These are phyloP conservation scores for Branchinecta lynchi DNA, from an alignment of 1,140 invertebrate genomes.

Conservation along the genomic window DNA sequence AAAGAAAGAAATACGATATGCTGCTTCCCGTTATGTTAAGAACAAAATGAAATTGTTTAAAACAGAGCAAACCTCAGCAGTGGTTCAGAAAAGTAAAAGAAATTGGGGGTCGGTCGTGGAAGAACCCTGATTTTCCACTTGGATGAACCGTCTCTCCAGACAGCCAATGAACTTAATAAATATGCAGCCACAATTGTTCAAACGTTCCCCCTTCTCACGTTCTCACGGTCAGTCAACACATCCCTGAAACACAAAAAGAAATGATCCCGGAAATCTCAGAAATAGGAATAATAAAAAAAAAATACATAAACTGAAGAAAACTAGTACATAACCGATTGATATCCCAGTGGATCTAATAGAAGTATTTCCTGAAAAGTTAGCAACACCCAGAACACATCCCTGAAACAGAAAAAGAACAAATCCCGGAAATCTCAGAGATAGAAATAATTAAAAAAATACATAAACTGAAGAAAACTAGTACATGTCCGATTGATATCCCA, in stretches of 20 bases:
- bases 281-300: neutral
- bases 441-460: too few relatives aligned
- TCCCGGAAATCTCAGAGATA: too few relatives aligned
- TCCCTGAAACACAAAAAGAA: neutral
- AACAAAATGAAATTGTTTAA: constrained; percentile 2
- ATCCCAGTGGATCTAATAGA: too few relatives aligned
- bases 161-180: too few relatives aligned
- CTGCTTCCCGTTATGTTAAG: constrained; percentile 5
- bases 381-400: too few relatives aligned
- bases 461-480: too few relatives aligned
- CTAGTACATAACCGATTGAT: neutral
- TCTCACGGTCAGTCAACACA: neutral
- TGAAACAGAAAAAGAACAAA: too few relatives aligned
- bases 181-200: neutral
- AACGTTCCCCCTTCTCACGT: constrained; percentile 3
- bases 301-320: constrained; percentile 7
- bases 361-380: too few relatives aligned
- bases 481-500: too few relatives aligned
- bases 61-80: constrained; percentile 9
- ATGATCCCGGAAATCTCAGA: neutral
- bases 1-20: constrained; percentile 6
- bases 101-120: neutral
- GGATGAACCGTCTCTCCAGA: too few relatives aligned
- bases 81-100: too few relatives aligned
- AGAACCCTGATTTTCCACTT: constrained; percentile 9